Conservation (phyloP, 1,140 invertebrate genomes). For the Globodera rostochiensis region DNA sequence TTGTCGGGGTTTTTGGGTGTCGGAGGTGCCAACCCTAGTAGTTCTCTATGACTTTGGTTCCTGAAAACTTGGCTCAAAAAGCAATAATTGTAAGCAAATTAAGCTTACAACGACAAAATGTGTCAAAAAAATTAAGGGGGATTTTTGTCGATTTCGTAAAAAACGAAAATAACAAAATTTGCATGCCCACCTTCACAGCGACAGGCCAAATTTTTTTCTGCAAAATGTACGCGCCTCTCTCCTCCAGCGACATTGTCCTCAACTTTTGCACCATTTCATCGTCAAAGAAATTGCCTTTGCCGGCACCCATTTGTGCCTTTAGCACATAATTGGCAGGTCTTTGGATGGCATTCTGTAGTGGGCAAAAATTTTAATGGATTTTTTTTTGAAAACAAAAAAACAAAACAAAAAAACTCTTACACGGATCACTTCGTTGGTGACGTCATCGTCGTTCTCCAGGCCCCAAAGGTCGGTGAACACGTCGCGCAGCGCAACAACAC, state of each 20-base stretch:
- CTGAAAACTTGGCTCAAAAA: too few species aligned
- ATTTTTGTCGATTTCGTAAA: too few species aligned
- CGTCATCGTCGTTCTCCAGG: slow-evolving; percentile 71
- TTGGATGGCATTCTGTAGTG: slow-evolving; percentile 75
- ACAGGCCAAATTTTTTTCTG: slow-evolving; percentile 75
- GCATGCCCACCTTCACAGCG: slow-evolving; percentile 48
- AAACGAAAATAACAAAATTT: too few species aligned
- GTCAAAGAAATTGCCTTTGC: slow-evolving; percentile 83
- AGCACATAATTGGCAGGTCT: slow-evolving; percentile 84
- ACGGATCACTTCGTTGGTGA: slow-evolving; percentile 47
- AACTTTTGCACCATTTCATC: slow-evolving; percentile 76
- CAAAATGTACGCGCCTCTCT: slow-evolving; percentile 84
- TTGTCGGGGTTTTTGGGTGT: too few species aligned
- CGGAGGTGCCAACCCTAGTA: too few species aligned
- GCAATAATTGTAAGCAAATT: too few species aligned
- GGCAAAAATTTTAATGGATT: neutral
- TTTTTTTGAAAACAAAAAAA: neutral
- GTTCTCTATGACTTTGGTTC: too few species aligned
- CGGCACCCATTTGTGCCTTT: slow-evolving; percentile 88
- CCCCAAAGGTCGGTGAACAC: slow-evolving; percentile 88
- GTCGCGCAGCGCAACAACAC: slow-evolving; percentile 72
- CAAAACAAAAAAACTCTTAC: slow-evolving; percentile 2
- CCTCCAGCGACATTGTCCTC: slow-evolving; percentile 71
- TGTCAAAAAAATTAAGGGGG: too few species aligned
- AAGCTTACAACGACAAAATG: too few species aligned